Base-by-base conservation (phyloP, 2,888 invertebrate genomes). In the Drosophila barbarae region DNA sequence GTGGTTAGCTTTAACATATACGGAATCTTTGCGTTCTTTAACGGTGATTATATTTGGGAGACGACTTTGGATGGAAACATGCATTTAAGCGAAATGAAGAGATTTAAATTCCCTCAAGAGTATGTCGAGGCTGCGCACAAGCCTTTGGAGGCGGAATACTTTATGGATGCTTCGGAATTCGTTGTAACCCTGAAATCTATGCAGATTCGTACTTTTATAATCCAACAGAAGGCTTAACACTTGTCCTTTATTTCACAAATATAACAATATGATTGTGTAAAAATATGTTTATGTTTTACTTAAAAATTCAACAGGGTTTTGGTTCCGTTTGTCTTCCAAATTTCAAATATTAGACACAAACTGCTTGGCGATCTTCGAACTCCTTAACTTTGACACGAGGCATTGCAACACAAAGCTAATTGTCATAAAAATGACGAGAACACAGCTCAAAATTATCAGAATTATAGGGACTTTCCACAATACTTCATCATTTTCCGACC, bases 11-110 rank as follows among this genome's bases (percentile, higher is more conserved):
- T 89, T 10, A 89, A 85, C 52, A 72, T 88, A 4, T 73, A 77
- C 1, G 67, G 90, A 15, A 76, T 95, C 1, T 93, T 95, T 42
- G 89, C 90, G 1, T 87, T 89, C 50, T 90, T 95, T 53, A 88
- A 89, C 3, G 89, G 95, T 0, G 87, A 84, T 5, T 88, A 90
- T 0, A 87, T 93, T 0, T 90, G 90, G 55, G 95, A 96, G 86
- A 93, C 93, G 0, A 92, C 92, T 0, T 86, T 96, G n/a, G 93
- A 93, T 1, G 95, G 92, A 0, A 94, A 95, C 84, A 91, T 93
- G 73, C 92, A 91, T 90, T 69, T 92, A 2, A 87, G 90, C 0
- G 92, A 94, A 18, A 77, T 88, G 74, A 86, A 81, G 55, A 77
- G 89, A 30, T 80, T 89, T 3, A 87, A 87, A 44, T 89, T 89